Evolutionary conservation across 2,888 invertebrate genomes (phyloP).

Genomic region (Helicoverpa assulta): DNA sequence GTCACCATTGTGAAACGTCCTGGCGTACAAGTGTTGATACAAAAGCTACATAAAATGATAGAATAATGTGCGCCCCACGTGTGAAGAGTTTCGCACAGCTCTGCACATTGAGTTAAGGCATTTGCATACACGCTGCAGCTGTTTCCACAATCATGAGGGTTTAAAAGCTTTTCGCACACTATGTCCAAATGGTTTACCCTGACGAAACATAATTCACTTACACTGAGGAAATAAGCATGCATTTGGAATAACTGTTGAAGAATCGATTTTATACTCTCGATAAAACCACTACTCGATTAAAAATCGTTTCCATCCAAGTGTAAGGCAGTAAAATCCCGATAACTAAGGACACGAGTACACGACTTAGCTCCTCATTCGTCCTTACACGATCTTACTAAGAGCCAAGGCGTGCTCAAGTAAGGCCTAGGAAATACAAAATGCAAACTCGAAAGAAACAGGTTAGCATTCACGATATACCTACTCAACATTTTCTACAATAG

Average conservation of each 20-base stretch:
- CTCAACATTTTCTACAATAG: background rate
- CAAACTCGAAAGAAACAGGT: constrained; percentile 5
- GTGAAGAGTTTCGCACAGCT: background rate
- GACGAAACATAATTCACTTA: background rate
- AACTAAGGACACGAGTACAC: constrained; percentile 21
- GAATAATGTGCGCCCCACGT: constrained; percentile 1
- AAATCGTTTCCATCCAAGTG: background rate
- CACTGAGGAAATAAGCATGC: background rate
- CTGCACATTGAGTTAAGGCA: background rate
- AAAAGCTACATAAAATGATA: background rate
- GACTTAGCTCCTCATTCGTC: constrained; percentile 44
- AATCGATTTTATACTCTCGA: background rate
- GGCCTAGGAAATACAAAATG: constrained; percentile 24
- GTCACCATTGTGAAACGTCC: background rate
- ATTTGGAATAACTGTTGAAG: background rate
- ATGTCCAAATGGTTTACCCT: background rate
- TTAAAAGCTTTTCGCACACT: background rate
- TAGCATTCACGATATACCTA: constrained; percentile 2
- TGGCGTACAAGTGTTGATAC: background rate
- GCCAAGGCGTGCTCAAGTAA: constrained; percentile 69
- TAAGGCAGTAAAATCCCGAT: constrained; percentile 10
- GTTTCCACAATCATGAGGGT: constrained; percentile 1
- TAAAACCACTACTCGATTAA: background rate
- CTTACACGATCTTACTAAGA: constrained; percentile 56
- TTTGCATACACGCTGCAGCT: background rate